Evolutionary conservation across 2,888 invertebrate genomes (phyloP).

Genomic region (Drepana falcataria): DNA sequence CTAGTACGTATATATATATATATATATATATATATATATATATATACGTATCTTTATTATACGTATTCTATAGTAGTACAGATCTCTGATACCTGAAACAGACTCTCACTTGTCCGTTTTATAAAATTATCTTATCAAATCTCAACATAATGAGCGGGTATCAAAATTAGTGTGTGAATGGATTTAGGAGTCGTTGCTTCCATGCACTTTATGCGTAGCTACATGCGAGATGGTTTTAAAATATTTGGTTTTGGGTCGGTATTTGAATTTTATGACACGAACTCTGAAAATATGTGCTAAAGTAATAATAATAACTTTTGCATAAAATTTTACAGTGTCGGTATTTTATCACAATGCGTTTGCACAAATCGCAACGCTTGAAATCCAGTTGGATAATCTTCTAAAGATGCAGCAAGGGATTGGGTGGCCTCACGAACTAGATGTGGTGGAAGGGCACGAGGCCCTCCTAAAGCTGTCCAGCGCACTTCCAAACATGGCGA

Average conservation of each 20-base stretch:
- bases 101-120: not conserved
- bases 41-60: too few relatives aligned
- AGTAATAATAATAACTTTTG: too few relatives aligned
- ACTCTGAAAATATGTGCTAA: too few relatives aligned
- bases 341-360: slow-evolving; percentile 14
- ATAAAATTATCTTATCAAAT: not conserved
- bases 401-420: slow-evolving; percentile 54
- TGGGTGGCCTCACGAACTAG: slow-evolving; percentile 52
- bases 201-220: not conserved
- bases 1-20: too few relatives aligned
- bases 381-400: slow-evolving; percentile 37
- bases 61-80: too few relatives aligned
- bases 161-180: not conserved
- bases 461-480: slow-evolving; percentile 47
- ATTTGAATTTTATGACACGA: not conserved
- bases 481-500: slow-evolving; percentile 31
- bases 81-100: too few relatives aligned
- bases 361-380: slow-evolving; percentile 22
- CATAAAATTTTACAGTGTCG: not conserved
- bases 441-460: slow-evolving; percentile 51
- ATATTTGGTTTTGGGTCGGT: not conserved
- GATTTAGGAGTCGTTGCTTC: not conserved
- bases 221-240: not conserved
- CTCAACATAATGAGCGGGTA: not conserved
- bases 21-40: too few relatives aligned